Conservation (phyloP, 2,797 vertebrate genomes). For the Pelobates cultripes region DNA sequence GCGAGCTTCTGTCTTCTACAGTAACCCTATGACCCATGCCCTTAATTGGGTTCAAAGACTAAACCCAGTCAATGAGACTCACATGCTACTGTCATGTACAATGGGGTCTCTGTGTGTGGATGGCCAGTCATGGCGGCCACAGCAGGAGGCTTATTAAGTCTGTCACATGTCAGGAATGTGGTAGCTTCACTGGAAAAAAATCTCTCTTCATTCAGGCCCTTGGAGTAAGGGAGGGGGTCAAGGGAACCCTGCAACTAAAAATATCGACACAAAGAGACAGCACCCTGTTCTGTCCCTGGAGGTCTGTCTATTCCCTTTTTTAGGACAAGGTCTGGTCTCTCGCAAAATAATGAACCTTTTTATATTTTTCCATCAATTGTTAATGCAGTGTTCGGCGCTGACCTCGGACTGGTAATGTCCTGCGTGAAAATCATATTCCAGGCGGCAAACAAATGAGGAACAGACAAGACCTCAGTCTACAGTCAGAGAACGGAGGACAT, state of each 20-base stretch:
- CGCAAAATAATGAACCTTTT: slow-evolving; percentile 20
- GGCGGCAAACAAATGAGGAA: not conserved
- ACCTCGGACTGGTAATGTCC: not conserved
- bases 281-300: slow-evolving; percentile 10
- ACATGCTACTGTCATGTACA: slow-evolving; percentile 64
- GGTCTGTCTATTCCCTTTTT: not conserved
- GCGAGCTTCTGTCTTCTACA: slow-evolving; percentile 30
- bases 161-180: slow-evolving; percentile 74
- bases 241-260: slow-evolving; percentile 35
- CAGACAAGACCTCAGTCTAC: not conserved
- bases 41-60: slow-evolving; percentile 68
- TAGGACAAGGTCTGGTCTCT: slow-evolving; percentile 16
- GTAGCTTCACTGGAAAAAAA: slow-evolving; percentile 72
- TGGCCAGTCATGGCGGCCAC: slow-evolving; percentile 52
- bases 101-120: slow-evolving; percentile 69
- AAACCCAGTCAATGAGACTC: slow-evolving; percentile 63
- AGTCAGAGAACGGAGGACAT: not conserved
- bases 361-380: not conserved
- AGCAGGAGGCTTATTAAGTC: slow-evolving; percentile 53
- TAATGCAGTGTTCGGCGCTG: not conserved
- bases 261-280: slow-evolving; percentile 20
- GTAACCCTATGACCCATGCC: slow-evolving; percentile 58
- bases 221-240: not conserved
- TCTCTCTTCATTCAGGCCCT: slow-evolving; percentile 56
- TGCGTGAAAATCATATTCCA: not conserved